Evolutionary conservation across 2,888 invertebrate genomes (phyloP).

Genomic region (Dynastes maya): DNA sequence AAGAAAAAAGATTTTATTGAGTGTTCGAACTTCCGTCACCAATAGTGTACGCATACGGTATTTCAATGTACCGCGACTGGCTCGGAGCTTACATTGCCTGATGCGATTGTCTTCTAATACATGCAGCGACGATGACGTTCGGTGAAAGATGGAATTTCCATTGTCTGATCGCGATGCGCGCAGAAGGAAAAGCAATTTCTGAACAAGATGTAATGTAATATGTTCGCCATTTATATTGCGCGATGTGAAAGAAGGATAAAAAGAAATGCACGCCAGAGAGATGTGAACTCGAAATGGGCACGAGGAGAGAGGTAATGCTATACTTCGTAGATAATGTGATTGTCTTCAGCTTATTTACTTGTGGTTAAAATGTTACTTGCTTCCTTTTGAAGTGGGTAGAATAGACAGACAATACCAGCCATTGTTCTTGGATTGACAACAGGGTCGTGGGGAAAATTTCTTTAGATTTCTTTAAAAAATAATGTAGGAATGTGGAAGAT

Average conservation of each 20-base stretch:
- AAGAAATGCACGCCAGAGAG: neutral
- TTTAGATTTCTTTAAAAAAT: too few relatives aligned
- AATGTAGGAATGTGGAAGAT: too few relatives aligned
- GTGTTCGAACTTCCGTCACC: neutral
- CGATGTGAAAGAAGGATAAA: neutral
- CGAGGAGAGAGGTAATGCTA: too few relatives aligned
- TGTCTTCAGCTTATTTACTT: too few relatives aligned
- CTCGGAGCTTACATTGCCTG: conserved; percentile 2
- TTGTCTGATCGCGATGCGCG: conserved; percentile 18
- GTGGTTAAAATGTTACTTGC: too few relatives aligned
- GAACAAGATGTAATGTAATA: conserved; percentile 6
- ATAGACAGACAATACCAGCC: too few relatives aligned
- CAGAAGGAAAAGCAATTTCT: conserved; percentile 11
- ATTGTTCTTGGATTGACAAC: too few relatives aligned
- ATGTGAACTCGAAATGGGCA: neutral
- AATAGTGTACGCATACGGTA: neutral
- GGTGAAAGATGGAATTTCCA: conserved; percentile 30
- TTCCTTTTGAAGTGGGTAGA: too few relatives aligned
- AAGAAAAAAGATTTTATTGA: too few relatives aligned
- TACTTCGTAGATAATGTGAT: too few relatives aligned
- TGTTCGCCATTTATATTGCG: neutral
- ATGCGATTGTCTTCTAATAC: conserved; percentile 3
- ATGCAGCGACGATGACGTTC: conserved; percentile 3
- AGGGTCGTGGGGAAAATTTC: too few relatives aligned
- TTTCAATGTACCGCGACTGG: too few relatives aligned